Evolutionary conservation across 2,113 vertebrate genomes (phyloP).

Genomic region (Hemichromis elongatus): DNA sequence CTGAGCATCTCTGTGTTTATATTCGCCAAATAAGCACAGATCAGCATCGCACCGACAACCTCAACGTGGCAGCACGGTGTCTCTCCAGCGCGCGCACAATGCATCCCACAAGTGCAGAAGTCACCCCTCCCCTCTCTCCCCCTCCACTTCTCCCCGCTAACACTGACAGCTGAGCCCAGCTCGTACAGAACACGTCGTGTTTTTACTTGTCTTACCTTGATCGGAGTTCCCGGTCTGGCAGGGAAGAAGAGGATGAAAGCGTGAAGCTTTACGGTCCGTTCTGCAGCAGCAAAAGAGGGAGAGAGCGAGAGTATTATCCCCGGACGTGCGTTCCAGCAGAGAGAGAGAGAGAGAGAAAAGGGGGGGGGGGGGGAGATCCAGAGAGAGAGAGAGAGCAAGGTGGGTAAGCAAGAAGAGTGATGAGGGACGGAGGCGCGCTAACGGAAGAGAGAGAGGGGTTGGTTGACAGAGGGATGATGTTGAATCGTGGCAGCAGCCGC

Average conservation of each 20-base stretch:
- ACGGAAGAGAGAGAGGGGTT: neutral
- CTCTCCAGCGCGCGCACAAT: constrained; percentile 5
- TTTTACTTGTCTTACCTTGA: constrained; percentile 33
- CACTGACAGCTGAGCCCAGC: neutral
- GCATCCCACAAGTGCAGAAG: constrained; percentile 17
- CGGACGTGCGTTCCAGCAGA: constrained; percentile 55
- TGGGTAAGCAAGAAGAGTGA: neutral
- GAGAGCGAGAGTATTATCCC: constrained; percentile 43
- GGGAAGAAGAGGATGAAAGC: neutral
- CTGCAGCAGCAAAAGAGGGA: constrained; percentile 39
- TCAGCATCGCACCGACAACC: neutral
- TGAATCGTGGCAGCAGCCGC: constrained; percentile 29
- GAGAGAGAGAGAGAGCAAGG: neutral
- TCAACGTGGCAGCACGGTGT: neutral
- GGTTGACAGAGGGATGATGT: constrained; percentile 16
- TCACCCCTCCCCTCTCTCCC: neutral
- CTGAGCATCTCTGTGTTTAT: neutral
- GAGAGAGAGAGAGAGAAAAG: constrained; percentile 22
- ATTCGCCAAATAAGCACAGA: neutral
- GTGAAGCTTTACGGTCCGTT: constrained; percentile 45
- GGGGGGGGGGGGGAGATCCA: neutral
- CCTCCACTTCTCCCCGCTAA: neutral
- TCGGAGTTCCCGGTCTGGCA: neutral
- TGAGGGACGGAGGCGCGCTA: neutral
- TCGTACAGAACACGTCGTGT: neutral